phyloP scores from a whole-genome alignment of 1,140 invertebrate genomes.

The Bombus soroeensis region DNA sequence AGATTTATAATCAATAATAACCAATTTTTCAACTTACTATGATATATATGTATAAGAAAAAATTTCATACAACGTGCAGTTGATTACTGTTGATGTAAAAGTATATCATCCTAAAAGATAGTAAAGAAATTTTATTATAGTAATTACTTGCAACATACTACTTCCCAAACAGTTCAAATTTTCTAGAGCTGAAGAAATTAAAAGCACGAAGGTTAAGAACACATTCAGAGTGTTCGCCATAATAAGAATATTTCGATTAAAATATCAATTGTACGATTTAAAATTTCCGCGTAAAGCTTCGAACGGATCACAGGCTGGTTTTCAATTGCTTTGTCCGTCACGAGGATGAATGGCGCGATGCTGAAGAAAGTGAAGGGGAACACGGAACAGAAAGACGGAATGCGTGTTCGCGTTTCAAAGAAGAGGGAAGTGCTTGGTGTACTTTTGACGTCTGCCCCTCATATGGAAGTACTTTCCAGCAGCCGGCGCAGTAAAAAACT shows the following conservation, averaged over 20 bases:
- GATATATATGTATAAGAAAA: too few species aligned
- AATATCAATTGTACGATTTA: neutral
- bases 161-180: neutral
- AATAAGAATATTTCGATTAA: too few species aligned
- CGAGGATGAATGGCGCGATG: neutral
- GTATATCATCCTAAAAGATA: too few species aligned
- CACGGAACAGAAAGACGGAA: slow-evolving; percentile 9
- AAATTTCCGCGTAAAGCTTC: slow-evolving; percentile 9
- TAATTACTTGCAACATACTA: too few species aligned
- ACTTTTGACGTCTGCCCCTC: slow-evolving; percentile 53
- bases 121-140: too few species aligned
- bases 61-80: too few species aligned
- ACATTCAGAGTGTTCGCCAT: neutral
- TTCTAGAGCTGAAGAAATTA: neutral
- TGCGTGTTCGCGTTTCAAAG: slow-evolving; percentile 27
- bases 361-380: slow-evolving; percentile 19
- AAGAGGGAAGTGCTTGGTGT: slow-evolving; percentile 48
- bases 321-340: slow-evolving; percentile 28
- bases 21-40: too few species aligned
- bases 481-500: slow-evolving; percentile 55
- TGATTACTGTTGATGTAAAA: too few species aligned
- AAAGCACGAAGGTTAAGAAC: neutral
- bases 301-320: slow-evolving; percentile 2
- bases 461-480: slow-evolving; percentile 56
- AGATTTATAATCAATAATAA: too few species aligned